phyloP scores from a whole-genome alignment of 2,113 vertebrate species.

The Gadus macrocephalus region DNA sequence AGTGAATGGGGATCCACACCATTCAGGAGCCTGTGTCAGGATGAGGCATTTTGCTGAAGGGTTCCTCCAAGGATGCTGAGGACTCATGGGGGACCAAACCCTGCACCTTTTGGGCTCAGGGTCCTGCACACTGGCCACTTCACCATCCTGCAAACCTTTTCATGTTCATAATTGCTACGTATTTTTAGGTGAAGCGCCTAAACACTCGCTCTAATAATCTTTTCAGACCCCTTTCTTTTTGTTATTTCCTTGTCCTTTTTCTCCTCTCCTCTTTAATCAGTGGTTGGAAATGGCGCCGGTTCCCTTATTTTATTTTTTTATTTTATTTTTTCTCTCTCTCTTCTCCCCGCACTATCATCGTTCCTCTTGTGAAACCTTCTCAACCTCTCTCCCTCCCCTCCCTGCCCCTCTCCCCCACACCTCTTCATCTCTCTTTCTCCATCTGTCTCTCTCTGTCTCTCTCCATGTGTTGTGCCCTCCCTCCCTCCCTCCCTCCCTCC shows the following conservation, averaged over 20 bases:
- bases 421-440: constrained; percentile 3
- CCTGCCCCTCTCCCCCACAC: constrained; percentile 18
- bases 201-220: constrained; percentile 12
- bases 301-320: constrained; percentile 19
- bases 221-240: not conserved
- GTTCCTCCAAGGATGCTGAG: too few relatives aligned
- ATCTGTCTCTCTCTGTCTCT: constrained; percentile 14
- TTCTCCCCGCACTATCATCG: constrained; percentile 16
- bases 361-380: constrained; percentile 10
- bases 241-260: constrained; percentile 8
- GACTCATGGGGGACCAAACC: too few relatives aligned
- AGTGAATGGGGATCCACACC: too few relatives aligned
- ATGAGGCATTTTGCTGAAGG: too few relatives aligned
- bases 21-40: too few relatives aligned
- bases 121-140: too few relatives aligned
- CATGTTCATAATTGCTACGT: too few relatives aligned
- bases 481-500: constrained; percentile 61
- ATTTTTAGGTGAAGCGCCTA: too few relatives aligned
- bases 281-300: not conserved
- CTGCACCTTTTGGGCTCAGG: too few relatives aligned
- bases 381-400: constrained; percentile 7
- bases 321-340: constrained; percentile 22
- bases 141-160: too few relatives aligned
- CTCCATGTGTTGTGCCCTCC: constrained; percentile 23
- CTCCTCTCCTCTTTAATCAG: constrained; percentile 41